Conservation (phyloP, 2,113 vertebrate species). For the Sorex araneus region DNA sequence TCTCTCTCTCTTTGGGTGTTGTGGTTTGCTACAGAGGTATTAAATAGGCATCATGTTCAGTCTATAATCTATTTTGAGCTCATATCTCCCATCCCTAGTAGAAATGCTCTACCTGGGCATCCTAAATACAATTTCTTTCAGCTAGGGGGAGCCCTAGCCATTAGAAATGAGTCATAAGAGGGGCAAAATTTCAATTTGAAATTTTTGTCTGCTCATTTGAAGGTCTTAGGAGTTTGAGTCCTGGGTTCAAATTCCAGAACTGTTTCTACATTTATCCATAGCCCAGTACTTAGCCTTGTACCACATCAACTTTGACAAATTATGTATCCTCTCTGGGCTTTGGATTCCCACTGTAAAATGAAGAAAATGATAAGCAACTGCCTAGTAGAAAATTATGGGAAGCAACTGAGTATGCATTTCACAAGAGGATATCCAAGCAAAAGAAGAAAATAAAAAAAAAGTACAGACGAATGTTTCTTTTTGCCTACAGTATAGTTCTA, state of each 20-base stretch:
- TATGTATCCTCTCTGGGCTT: background rate
- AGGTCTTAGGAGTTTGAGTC: background rate
- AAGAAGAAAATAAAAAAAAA: background rate
- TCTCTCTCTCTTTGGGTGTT: too few relatives aligned
- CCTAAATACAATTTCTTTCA: background rate
- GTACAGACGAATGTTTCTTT: background rate
- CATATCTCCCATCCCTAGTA: too few relatives aligned
- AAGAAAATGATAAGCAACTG: background rate
- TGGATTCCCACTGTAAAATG: background rate
- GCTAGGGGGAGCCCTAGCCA: background rate
- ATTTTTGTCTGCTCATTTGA: background rate
- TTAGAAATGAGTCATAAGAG: background rate
- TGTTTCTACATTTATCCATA: background rate
- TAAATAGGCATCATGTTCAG: too few relatives aligned
- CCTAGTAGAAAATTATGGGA: background rate
- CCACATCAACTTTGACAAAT: background rate
- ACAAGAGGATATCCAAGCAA: background rate
- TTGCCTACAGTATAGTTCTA: too few relatives aligned
- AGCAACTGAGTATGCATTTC: background rate
- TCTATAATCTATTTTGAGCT: too few relatives aligned
- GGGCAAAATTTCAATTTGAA: background rate
- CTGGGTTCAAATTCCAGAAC: slow-evolving; percentile 9
- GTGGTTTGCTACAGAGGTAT: too few relatives aligned
- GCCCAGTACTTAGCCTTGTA: background rate
- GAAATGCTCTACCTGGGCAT: background rate